Base-by-base conservation (phyloP, 2,113 vertebrate species). In the Entelurus aequoreus region DNA sequence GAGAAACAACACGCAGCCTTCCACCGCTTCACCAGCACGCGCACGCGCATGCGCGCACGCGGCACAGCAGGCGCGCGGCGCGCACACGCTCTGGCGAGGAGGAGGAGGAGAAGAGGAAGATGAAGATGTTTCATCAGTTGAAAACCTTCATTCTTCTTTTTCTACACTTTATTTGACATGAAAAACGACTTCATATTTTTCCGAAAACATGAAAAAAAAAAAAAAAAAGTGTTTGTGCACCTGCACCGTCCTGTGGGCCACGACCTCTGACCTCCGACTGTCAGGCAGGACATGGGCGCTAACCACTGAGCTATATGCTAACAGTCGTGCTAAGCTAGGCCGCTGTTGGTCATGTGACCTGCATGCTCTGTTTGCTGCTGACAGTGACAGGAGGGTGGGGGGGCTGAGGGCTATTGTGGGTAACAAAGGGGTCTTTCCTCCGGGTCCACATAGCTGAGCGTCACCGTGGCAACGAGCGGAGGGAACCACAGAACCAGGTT, bases 371-470 rank as follows among this genome's bases (percentile, higher is more conserved):
- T 77, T 75, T 51, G 50, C 51, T 72, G 58, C 16, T 51, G 35
- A 69, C 64, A 71, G 60, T 64, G 37, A 37, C 14, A 14, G 15
- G 35, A 19, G n/a, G 65, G 8, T 8, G 15, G 52, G 8, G 62
- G 65, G 9, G 61, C 21, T 54, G 68, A 53, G 19, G 69, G 71
- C 60, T 73, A 42, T 72, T 67, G 68, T 58, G 66, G 73, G 54
- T 66, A 78, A 86, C 84, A 86, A 86, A 84, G 67, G 66, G 57
- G 60, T 80, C 73, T 80, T 76, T 83, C 78, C 81, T 72, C 74
- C 0, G 66, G 74, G 68, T 60, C 74, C 55, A 70, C 82, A 83
- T 84, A 83, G 69, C 77, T 75, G 74, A 81, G 77, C 36, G 21
- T 86, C 75, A 60, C 84, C 84, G 78, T 84, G 80, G 9, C 67